Evolutionary conservation across 2,797 vertebrate genomes (phyloP), one percentile per base, ranked within the genome.

Genomic region (Columba guinea): DNA sequence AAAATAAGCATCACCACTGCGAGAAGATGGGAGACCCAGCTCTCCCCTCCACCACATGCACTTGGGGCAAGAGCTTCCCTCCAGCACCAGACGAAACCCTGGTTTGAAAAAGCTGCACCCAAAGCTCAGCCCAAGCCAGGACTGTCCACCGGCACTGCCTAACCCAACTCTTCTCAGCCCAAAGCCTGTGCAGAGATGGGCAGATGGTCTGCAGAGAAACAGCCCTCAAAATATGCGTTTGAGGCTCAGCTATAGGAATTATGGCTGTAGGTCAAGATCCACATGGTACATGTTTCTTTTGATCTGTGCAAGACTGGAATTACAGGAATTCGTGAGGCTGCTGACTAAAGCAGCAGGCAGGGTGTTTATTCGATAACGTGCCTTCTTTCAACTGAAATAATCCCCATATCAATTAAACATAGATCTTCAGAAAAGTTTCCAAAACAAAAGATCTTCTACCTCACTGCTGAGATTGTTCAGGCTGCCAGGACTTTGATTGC

Each of bases 401-500:
- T 1, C 41, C 44, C 44, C 59, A 13, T 80, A 46, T 49, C 51
- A 75, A 63, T 73, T 84, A 78, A 93, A 90, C 12, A 65, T 9
- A 30, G 44, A 37, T 7, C 69, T 74, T 65, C 56, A 82, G 23
- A 88, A 88, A 90, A 30, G 15, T 15, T 68, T 90, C 63, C 56
- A 53, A 34, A 37, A 59, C 63, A 77, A 82, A 85, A 84, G 35
- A 2, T 24, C 51, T 69, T 55, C 79, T 60, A 5, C 44, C 19
- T 55, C 69, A 13, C 69, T 71, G 69, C 81, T 68, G 84, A 79
- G 67, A 52, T 79, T 79, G 70, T 68, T 37, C 84, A 69, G 56
- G 53, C 81, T 94, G 70, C 70, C 86, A 87, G 55, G 20, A 55
- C 32, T 69, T 49, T 28, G 18, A 62, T 51, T 90, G 92, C 91